These are phyloP conservation scores for Mesocentrotus franciscanus DNA, from an alignment of 53 echinoderm and acorn worm species.

Conservation along the genomic window DNA sequence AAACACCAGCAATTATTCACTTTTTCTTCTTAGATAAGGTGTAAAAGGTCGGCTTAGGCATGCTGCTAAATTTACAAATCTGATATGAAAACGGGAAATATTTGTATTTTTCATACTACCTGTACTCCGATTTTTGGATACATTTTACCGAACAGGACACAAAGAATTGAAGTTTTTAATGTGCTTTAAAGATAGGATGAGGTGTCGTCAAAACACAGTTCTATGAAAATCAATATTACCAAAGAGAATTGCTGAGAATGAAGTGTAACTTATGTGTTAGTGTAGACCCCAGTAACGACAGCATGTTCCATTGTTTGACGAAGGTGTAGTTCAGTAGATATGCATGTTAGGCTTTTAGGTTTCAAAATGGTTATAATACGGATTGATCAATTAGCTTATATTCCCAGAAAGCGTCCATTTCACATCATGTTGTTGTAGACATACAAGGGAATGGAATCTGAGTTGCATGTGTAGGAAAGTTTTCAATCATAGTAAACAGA, in stretches of 20 bases:
- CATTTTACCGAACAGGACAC: not conserved
- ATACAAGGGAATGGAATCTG: not conserved
- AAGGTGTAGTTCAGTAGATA: not conserved
- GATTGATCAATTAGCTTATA: not conserved
- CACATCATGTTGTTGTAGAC: not conserved
- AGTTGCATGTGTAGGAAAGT: not conserved
- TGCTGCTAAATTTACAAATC: not conserved
- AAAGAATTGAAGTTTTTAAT: not conserved
- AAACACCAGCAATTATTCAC: not conserved
- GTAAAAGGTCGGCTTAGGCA: too few species aligned
- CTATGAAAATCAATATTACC: not conserved
- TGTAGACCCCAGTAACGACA: not conserved
- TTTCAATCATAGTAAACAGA: not conserved
- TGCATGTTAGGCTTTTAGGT: not conserved
- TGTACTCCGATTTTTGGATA: not conserved
- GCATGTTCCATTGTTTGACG: slow-evolving; percentile 10
- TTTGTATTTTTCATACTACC: not conserved
- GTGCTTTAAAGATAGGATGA: not conserved
- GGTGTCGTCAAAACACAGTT: slow-evolving; percentile 24
- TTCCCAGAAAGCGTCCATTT: not conserved
- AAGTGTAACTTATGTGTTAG: not conserved
- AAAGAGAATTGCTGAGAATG: not conserved
- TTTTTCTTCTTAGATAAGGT: not conserved
- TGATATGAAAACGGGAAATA: not conserved
- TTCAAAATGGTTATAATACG: not conserved